These are phyloP conservation scores for Pyxicephalus adspersus DNA, from an alignment of 2,113 vertebrate species.

Conservation along the genomic window DNA sequence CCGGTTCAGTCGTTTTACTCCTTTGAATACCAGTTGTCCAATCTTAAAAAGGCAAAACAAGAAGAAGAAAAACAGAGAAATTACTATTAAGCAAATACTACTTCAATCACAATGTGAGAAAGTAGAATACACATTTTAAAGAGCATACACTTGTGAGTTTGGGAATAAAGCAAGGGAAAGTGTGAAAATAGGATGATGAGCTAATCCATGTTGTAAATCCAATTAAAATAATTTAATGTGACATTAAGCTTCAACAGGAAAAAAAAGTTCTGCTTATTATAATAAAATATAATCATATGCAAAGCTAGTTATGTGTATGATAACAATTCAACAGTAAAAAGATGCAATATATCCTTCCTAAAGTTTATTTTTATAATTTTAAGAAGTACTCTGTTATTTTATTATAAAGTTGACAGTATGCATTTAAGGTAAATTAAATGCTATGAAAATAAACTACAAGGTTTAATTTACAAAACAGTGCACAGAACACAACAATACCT, in stretches of 20 bases:
- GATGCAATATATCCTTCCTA: background rate
- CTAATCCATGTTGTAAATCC: constrained; percentile 47
- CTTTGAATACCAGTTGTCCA: constrained; percentile 93
- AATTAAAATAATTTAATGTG: constrained; percentile 49
- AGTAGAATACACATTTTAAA: background rate
- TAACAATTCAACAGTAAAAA: constrained; percentile 4
- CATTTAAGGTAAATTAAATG: no score
- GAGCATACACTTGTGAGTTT: background rate
- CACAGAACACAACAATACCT: no score
- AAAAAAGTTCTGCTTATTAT: constrained; percentile 41
- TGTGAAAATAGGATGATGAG: constrained; percentile 45
- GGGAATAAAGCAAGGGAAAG: background rate
- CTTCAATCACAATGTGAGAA: background rate
- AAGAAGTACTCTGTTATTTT: no score
- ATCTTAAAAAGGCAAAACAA: constrained; percentile 75
- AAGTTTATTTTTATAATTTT: background rate
- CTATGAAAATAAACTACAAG: no score
- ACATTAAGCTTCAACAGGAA: constrained; percentile 43
- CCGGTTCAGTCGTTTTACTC: constrained; percentile 89
- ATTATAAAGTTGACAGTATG: no score
- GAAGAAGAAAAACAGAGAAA: no score
- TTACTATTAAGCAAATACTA: constrained; percentile 18
- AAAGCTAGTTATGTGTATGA: constrained; percentile 24
- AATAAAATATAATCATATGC: constrained; percentile 44
- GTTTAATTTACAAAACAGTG: no score